Conservation (phyloP, 2,888 invertebrate genomes). For the Tipula vernalis region DNA sequence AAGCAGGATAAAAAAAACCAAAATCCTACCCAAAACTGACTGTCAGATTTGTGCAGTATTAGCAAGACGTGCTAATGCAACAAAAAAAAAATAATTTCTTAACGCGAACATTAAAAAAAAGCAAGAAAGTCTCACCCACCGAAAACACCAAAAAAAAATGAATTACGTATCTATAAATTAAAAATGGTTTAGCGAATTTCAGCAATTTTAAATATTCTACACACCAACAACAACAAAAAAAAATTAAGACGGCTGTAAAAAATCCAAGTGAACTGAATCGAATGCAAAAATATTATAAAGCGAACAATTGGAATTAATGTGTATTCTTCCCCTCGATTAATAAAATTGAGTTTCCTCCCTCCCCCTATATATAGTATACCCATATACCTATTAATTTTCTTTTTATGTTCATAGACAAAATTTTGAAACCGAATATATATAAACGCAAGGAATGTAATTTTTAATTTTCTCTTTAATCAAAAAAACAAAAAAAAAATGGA, state of each 20-base stretch:
- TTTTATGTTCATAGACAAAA: slow-evolving; percentile 4
- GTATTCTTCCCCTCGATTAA: not conserved
- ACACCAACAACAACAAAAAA: not conserved
- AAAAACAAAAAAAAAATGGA: not conserved
- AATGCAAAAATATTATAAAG: not conserved
- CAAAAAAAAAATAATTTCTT: not conserved
- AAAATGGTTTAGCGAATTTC: not conserved
- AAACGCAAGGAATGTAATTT: not conserved
- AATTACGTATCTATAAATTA: not conserved
- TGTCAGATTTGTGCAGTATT: not conserved
- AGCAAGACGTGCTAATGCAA: not conserved
- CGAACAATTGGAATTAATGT: not conserved
- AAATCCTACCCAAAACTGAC: not conserved
- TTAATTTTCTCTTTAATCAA: slow-evolving; percentile 4
- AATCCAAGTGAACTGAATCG: not conserved
- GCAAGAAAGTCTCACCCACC: not conserved
- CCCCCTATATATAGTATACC: not conserved
- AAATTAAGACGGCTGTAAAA: not conserved
- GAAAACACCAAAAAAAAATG: not conserved
- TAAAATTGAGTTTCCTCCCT: not conserved
- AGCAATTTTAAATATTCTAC: not conserved
- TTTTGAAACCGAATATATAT: not conserved
- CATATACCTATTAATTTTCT: not conserved
- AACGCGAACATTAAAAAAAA: not conserved
- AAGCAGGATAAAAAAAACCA: not conserved